Conservation (phyloP, 2,797 vertebrate genomes). For the Simalia tracyae region DNA sequence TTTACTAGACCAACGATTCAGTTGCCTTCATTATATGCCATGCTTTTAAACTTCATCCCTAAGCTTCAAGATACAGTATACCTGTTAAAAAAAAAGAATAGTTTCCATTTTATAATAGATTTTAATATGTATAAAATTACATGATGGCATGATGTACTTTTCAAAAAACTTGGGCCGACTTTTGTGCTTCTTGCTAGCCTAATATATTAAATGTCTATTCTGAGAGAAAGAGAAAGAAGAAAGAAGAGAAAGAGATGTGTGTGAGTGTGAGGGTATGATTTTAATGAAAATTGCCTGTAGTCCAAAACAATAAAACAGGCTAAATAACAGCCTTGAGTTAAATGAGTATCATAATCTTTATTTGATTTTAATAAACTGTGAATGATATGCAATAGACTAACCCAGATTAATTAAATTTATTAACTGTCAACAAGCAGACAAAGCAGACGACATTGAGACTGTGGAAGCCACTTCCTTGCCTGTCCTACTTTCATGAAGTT, state of each 20-base stretch:
- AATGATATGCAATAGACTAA: not conserved
- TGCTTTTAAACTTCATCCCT: not conserved
- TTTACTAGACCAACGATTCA: not conserved
- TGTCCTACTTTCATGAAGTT: not conserved
- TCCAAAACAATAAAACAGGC: not conserved
- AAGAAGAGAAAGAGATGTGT: not conserved
- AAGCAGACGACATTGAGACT: not conserved
- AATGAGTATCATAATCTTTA: not conserved
- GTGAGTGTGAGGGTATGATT: not conserved
- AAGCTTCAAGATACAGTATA: not conserved
- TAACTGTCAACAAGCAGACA: not conserved
- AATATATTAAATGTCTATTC: not conserved
- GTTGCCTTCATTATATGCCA: not conserved
- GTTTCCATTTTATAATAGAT: not conserved
- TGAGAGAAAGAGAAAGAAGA: not conserved
- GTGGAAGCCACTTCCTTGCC: not conserved
- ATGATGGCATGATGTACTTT: not conserved
- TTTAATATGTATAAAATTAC: not conserved
- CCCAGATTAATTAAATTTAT: not conserved
- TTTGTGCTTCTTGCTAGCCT: not conserved
- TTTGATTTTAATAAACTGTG: not conserved
- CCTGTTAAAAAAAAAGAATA: not conserved
- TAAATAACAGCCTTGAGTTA: not conserved
- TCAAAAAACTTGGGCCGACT: not conserved
- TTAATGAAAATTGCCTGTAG: not conserved